Base-by-base conservation (phyloP, 2,797 vertebrate genomes). In the Rhabdomys pumilio region DNA sequence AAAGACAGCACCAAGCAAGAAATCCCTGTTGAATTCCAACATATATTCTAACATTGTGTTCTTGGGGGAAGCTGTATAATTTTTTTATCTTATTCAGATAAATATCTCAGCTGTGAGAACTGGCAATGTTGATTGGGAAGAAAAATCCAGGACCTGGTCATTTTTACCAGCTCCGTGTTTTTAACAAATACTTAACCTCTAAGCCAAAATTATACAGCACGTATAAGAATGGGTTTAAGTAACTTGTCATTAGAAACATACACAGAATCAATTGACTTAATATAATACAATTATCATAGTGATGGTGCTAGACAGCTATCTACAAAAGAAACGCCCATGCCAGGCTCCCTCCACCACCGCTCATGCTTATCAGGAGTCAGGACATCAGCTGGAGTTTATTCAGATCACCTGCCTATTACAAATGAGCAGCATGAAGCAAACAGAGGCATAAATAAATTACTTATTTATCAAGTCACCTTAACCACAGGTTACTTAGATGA, bases 401-500 rank as follows among this genome's bases (percentile, higher is more conserved):
- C 31, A 84, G 31, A 73, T 89, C 17, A 77, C 55, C 73, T 53
- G 73, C 3, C 50, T 50, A 59, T 83, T 86, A 44, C 88, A 90
- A 94, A 92, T 73, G 26, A 93, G n/a, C n/a, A 94, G 89, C 9
- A 80, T 6, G 29, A 91, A 93, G 61, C 90, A 72, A 88, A 81
- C 4, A 73, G 57, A 20, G 19, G 57, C 57, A 19, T 59, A 59
- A 59, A 59, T 59, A 59, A 59, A 59, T 20, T 59, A 59, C 57
- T 59, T 20, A 19, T 59, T 59, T 59, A 59, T 59, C 57, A 59
- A 5, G 65, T 29, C 75, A 69, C 50, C 31, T 92, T 82, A 69
- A 72, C 50, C 55, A 83, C 3, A 59, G n/a, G 41, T 89, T 73
- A 87, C 34, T 84, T 89, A 53, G 0, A 9, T 44, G 57, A 34